Base-by-base conservation (phyloP, 2,113 vertebrate species). In the Rhinolophus sinicus region DNA sequence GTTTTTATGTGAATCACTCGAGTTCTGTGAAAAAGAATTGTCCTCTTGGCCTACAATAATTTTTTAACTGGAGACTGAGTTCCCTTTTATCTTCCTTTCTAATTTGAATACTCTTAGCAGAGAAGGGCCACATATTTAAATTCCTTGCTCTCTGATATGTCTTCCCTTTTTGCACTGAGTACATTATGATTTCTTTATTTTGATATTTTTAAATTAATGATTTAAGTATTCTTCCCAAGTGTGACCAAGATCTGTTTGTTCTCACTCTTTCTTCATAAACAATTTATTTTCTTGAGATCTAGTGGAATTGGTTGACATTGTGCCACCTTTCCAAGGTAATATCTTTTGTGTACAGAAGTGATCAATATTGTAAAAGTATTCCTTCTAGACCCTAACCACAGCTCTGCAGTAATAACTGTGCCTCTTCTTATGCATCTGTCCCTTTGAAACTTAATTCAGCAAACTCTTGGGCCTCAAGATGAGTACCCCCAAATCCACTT, bases 11-110 rank as follows among this genome's bases (percentile, higher is more conserved):
- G 78, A 92, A 89, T 96, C 75, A 50, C 73, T 93, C 87, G 47
- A 70, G 52, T 88, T 93, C 82, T 56, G 54, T 96, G 78, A 87
- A 95, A 96, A 96, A 78, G 24, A 95, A 69, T 84, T 96, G 92
- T 91, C 89, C 54, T 83, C 26, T 82, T 94, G n/a, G 44, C 92
- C 60, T 65, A 33, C 84, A 88, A 82, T 93, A 96, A 83, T 93
- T 86, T 96, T 96, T 92, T 86, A 92, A 92, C n/a, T 81, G 10
- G 19, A 87, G 30, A 72, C 44, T 62, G 67, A 73, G 28, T 54
- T 97, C 7, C 16, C 52, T 70, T 93, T 95, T 87, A 92, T 93
- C 78, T 83, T 96, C 67, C 73, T 82, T 70, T 96, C 76, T 89
- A 56, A 89, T 78, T 83, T 75, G 30, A 93, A 88, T 77, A 64